A percentile compares a stretch with the other conserved stretches of the same genome.
phyloP scores from a whole-genome alignment of 2,113 vertebrate species.

The Atractosteus spatula region DNA sequence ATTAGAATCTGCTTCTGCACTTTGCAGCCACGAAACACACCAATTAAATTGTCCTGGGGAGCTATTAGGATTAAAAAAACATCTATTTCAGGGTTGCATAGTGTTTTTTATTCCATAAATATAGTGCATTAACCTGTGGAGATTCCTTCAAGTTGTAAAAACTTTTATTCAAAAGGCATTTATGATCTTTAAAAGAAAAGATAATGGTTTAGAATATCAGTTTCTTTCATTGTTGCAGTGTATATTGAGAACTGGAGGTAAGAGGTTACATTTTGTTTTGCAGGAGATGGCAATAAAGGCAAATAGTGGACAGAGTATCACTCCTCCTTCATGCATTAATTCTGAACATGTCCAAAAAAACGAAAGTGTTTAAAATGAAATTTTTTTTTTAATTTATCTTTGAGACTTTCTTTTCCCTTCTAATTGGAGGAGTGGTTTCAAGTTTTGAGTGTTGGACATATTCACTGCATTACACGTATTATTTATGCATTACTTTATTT shows the following conservation, averaged over 20 bases:
- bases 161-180: slow-evolving; percentile 41
- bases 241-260: slow-evolving; percentile 26
- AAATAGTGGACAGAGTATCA: too few relatives aligned
- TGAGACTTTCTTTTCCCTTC: too few relatives aligned
- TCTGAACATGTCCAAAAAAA: neutral
- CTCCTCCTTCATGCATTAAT: neutral
- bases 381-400: neutral
- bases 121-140: slow-evolving; percentile 39
- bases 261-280: slow-evolving; percentile 33
- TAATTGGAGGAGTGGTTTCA: too few relatives aligned
- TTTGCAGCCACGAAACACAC: slow-evolving; percentile 39
- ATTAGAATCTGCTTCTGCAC: slow-evolving; percentile 39
- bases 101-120: slow-evolving; percentile 41
- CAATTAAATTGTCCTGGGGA: slow-evolving; percentile 43
- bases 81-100: slow-evolving; percentile 35
- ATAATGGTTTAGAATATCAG: slow-evolving; percentile 25
- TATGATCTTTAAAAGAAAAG: slow-evolving; percentile 42
- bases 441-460: too few relatives aligned
- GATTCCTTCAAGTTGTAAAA: slow-evolving; percentile 40
- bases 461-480: too few relatives aligned
- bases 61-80: slow-evolving; percentile 37
- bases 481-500: too few relatives aligned
- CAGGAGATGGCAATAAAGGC: slow-evolving; percentile 17
- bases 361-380: neutral
- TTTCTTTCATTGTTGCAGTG: slow-evolving; percentile 24